These are phyloP conservation scores for Pseudocheirus occidentalis DNA, from an alignment of 2,797 vertebrate genomes.

Conservation along the genomic window DNA sequence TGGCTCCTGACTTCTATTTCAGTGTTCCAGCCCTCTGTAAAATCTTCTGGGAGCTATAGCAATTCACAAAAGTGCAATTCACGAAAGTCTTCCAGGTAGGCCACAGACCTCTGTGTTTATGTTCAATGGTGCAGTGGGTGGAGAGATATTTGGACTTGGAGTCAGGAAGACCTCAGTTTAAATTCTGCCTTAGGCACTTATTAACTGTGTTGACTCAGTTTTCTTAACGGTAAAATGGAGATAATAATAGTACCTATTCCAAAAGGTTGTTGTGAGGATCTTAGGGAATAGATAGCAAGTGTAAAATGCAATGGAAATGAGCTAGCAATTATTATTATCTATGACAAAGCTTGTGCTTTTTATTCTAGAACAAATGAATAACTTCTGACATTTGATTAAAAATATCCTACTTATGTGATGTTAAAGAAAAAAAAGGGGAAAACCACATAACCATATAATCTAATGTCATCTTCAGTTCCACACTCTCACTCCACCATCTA, in stretches of 20 bases:
- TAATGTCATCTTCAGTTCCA: too few species aligned
- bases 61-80: neutral
- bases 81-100: neutral
- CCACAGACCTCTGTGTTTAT: neutral
- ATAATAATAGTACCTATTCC: neutral
- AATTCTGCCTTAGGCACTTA: neutral
- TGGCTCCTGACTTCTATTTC: conserved; percentile 44
- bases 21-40: neutral
- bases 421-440: neutral
- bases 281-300: neutral
- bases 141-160: neutral
- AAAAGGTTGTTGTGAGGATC: neutral
- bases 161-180: neutral
- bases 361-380: neutral
- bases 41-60: neutral
- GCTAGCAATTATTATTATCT: neutral
- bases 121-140: neutral
- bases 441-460: too few species aligned
- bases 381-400: neutral
- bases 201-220: neutral
- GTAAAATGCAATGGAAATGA: neutral
- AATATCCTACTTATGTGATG: neutral
- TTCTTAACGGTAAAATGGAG: neutral
- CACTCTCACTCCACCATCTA: too few species aligned
- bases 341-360: neutral